Percentiles rank a stretch among this genome's conserved stretches.
phyloP scores from a whole-genome alignment of 2,113 vertebrate genomes.

The Colinus virginianus region DNA sequence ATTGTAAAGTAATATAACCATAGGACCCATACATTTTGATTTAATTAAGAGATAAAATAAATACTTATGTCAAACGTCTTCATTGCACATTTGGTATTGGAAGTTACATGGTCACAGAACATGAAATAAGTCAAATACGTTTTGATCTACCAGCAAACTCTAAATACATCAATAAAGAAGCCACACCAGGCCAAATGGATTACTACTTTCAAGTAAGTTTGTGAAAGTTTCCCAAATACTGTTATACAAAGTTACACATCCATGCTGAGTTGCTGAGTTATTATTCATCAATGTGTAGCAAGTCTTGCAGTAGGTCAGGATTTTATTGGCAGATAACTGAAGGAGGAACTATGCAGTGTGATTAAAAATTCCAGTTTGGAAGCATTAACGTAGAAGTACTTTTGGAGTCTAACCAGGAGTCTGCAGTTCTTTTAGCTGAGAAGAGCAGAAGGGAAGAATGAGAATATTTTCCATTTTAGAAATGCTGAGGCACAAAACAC shows the following conservation, averaged over 20 bases:
- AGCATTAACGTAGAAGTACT: conserved; percentile 74
- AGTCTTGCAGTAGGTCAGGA: conserved; percentile 74
- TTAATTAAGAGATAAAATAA: conserved; percentile 81
- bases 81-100: conserved; percentile 87
- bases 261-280: conserved; percentile 71
- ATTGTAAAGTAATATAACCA: conserved; percentile 77
- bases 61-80: conserved; percentile 75
- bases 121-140: conserved; percentile 84
- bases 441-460: conserved; percentile 77
- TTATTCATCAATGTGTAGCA: conserved; percentile 69
- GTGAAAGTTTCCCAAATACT: conserved; percentile 68
- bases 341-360: conserved; percentile 71
- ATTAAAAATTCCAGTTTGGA: conserved; percentile 77
- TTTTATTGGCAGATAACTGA: conserved; percentile 69
- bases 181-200: conserved; percentile 69
- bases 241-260: conserved; percentile 78
- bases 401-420: conserved; percentile 61
- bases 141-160: conserved; percentile 83
- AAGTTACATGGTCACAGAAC: conserved; percentile 90
- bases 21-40: conserved; percentile 68
- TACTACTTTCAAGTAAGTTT: conserved; percentile 70
- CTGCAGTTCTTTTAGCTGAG: conserved; percentile 71
- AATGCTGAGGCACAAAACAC: conserved; percentile 89
- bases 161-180: conserved; percentile 83
- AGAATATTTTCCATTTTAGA: conserved; percentile 79